Evolutionary conservation across 2,113 vertebrate genomes (phyloP).

Genomic region (Rattus norvegicus): GRCr8 NC_086023.1:145580501-145581000

Average conservation of each 20-base stretch:
- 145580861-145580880: background rate
- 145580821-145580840: accelerated
- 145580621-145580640: background rate
- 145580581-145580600: background rate
- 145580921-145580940: background rate
- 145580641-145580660: background rate
- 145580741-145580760: no score
- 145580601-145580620: background rate
- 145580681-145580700: background rate
- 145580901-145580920: accelerated
- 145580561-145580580: background rate
- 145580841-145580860: no score
- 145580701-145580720: background rate
- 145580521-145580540: background rate
- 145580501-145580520: background rate
- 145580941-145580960: background rate
- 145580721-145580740: no score
- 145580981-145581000: constrained; percentile 29
- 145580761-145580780: background rate
- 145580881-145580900: background rate
- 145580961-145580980: background rate
- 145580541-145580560: accelerated
- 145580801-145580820: background rate
- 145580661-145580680: background rate
- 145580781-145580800: background rate